A percentile compares a stretch with the other conserved stretches of the same genome.
These are phyloP conservation scores for Sander lucioperca DNA, from an alignment of 2,113 vertebrate species.

Conservation along the genomic window DNA sequence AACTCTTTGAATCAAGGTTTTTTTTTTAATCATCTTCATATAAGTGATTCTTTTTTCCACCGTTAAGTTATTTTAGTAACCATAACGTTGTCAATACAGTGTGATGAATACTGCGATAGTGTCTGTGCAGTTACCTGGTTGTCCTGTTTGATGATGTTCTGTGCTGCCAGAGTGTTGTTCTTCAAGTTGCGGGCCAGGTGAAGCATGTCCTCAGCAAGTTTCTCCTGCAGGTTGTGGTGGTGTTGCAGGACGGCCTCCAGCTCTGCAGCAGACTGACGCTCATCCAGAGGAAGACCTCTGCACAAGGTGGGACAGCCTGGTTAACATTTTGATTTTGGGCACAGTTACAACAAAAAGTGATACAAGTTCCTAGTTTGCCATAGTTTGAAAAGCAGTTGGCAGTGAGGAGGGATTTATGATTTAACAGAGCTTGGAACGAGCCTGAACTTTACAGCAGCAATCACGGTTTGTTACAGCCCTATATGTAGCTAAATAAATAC, in stretches of 20 bases:
- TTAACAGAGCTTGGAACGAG: neutral
- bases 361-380: neutral
- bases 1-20: no score
- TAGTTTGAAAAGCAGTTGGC: neutral
- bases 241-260: conserved; percentile 93
- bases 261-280: conserved; percentile 91
- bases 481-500: neutral
- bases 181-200: conserved; percentile 95
- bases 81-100: neutral
- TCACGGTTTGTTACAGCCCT: neutral
- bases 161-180: conserved; percentile 94
- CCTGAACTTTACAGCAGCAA: neutral
- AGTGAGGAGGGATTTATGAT: neutral
- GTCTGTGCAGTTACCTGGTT: conserved; percentile 88
- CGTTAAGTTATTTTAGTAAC: neutral
- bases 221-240: conserved; percentile 95
- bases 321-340: neutral
- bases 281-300: conserved; percentile 84
- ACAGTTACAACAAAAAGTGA: neutral
- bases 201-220: conserved; percentile 97
- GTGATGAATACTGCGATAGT: neutral
- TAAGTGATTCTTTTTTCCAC: no score
- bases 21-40: no score
- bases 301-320: neutral
- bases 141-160: conserved; percentile 97